phyloP scores from a whole-genome alignment of 2,888 invertebrate species.

The Hydraecia micacea region DNA sequence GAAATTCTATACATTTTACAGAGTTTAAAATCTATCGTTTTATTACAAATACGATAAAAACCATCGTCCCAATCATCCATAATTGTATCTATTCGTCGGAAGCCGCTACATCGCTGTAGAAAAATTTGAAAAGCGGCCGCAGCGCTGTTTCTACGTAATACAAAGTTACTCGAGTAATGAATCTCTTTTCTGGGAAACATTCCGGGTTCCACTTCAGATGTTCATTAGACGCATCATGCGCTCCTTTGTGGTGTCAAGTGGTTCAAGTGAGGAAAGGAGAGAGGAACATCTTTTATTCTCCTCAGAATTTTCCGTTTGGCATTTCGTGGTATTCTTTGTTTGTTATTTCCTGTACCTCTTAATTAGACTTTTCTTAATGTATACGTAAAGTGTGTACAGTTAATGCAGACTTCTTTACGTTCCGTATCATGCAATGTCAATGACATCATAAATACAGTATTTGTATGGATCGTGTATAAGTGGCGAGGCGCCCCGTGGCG shows the following conservation, averaged over 20 bases:
- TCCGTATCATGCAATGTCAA: not conserved
- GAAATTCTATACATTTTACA: constrained; percentile 21
- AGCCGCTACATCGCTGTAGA: constrained; percentile 6
- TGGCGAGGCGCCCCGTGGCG: no score
- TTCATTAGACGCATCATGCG: constrained; percentile 70
- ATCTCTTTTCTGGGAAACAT: constrained; percentile 64
- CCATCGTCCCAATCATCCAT: not conserved
- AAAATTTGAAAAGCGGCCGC: constrained; percentile 26
- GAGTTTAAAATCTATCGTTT: not conserved
- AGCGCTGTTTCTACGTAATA: constrained; percentile 54
- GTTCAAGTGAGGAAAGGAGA: constrained; percentile 25
- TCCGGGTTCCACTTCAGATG: constrained; percentile 66
- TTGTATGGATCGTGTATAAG: no score
- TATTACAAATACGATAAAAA: constrained; percentile 3
- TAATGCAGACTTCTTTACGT: not conserved
- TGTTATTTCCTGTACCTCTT: not conserved
- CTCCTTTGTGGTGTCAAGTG: constrained; percentile 6
- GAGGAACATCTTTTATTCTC: not conserved
- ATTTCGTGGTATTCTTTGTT: not conserved
- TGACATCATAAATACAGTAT: not conserved
- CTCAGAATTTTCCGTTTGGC: not conserved
- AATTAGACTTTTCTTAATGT: not conserved
- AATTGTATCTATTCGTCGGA: not conserved
- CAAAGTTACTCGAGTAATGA: constrained; percentile 71
- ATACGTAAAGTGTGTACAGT: not conserved